Evolutionary conservation across 2,888 invertebrate genomes (phyloP).

Genomic region (Drosophila neotestacea): DNA sequence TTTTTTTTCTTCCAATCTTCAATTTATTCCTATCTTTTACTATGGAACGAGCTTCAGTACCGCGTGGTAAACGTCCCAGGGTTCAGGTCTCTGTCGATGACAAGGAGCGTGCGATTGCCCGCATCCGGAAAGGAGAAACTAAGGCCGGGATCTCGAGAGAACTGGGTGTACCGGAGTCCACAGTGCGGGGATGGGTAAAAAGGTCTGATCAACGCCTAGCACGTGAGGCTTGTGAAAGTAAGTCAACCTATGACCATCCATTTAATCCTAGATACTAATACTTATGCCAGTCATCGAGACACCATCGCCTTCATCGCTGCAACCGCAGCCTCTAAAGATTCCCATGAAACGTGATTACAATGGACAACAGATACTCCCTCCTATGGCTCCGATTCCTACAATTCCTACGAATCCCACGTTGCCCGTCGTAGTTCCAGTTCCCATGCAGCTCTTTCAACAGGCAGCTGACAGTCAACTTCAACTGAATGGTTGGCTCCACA

Average conservation of each 20-base stretch:
- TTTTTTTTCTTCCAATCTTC: background rate
- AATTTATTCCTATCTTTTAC: background rate
- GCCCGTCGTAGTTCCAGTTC: constrained; percentile 16
- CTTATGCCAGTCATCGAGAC: background rate
- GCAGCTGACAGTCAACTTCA: constrained; percentile 42
- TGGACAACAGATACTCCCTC: constrained; percentile 24
- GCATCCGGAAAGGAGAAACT: constrained; percentile 71
- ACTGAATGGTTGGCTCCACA: constrained; percentile 58
- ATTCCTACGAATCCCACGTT: background rate
- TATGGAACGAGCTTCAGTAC: constrained; percentile 54
- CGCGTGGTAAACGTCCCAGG: constrained; percentile 66
- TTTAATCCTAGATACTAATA: background rate
- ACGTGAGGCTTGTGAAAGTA: constrained; percentile 47
- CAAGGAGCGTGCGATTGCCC: constrained; percentile 66
- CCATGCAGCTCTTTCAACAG: constrained; percentile 34
- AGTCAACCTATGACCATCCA: constrained; percentile 19
- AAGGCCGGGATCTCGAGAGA: constrained; percentile 72
- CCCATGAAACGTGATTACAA: constrained; percentile 50
- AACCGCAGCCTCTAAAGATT: constrained; percentile 6
- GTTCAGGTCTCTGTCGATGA: constrained; percentile 68
- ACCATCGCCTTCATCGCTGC: background rate
- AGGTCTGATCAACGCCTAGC: constrained; percentile 65
- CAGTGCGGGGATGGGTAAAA: constrained; percentile 73
- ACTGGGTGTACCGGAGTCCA: constrained; percentile 73
- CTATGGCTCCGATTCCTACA: background rate